A percentile compares a stretch with the other conserved stretches of the same genome.
Evolutionary conservation across 2,888 invertebrate genomes (phyloP).

Genomic region (Clistopyga incitator): DNA sequence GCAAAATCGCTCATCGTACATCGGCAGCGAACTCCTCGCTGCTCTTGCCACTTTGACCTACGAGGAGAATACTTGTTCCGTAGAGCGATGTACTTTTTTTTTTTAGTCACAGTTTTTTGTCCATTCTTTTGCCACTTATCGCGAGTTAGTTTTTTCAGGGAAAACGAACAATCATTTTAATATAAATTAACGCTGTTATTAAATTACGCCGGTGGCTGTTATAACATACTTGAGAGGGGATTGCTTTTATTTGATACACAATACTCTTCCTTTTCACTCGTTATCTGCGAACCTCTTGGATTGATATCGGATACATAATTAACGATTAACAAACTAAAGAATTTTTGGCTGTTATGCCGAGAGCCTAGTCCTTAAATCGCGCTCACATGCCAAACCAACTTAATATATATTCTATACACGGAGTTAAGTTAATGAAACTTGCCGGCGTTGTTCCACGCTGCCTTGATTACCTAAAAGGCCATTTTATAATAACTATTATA

Average conservation of each 20-base stretch:
- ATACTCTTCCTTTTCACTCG: background rate
- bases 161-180: background rate
- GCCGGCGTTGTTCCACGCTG: slow-evolving; percentile 19
- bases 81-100: background rate
- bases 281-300: slow-evolving; percentile 21
- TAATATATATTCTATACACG: slow-evolving; percentile 10
- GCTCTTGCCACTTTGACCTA: slow-evolving; percentile 37
- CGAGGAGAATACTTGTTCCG: background rate
- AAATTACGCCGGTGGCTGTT: background rate
- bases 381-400: slow-evolving; percentile 23
- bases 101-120: background rate
- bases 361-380: slow-evolving; percentile 34
- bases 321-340: slow-evolving; percentile 12
- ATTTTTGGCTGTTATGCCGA: slow-evolving; percentile 22
- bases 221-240: background rate
- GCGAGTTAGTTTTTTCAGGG: background rate
- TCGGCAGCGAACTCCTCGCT: background rate
- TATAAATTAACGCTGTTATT: too few species aligned
- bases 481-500: slow-evolving; percentile 1
- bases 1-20: background rate
- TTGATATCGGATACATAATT: background rate
- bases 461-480: slow-evolving; percentile 11
- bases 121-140: background rate
- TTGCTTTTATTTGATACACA: background rate
- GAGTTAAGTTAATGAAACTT: slow-evolving; percentile 8